Conservation (phyloP, 2,888 invertebrate species). For the Pecten maximus region DNA sequence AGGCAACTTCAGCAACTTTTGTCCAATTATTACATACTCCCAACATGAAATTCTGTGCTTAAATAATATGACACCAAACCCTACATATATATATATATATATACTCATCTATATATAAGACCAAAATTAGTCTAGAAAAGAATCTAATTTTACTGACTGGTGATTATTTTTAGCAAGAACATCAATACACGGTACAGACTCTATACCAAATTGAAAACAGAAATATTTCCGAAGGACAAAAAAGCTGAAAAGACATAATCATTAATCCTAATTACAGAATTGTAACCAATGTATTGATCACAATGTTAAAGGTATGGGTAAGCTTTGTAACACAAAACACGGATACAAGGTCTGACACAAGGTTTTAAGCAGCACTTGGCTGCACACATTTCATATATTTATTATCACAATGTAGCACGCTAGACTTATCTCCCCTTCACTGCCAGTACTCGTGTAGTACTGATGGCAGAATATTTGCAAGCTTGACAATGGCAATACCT, state of each 20-base stretch:
- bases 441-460: neutral
- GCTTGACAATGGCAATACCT: neutral
- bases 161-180: neutral
- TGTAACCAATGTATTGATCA: neutral
- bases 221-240: neutral
- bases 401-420: neutral
- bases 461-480: neutral
- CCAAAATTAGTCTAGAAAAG: neutral
- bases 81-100: conserved; percentile 1
- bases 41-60: neutral
- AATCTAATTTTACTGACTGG: neutral
- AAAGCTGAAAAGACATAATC: neutral
- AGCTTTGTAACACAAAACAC: neutral
- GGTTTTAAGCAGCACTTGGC: neutral
- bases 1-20: neutral
- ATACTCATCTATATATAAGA: neutral
- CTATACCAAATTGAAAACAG: neutral
- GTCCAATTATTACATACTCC: neutral
- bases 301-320: neutral
- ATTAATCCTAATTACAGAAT: neutral
- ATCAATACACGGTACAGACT: neutral
- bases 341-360: neutral
- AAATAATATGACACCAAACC: conserved; percentile 15
- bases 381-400: neutral
- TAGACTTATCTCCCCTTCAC: neutral